A percentile compares a stretch with the other conserved stretches of the same genome.
These are phyloP conservation scores for Channa argus DNA, from an alignment of 2,113 vertebrate genomes.

Conservation along the genomic window DNA sequence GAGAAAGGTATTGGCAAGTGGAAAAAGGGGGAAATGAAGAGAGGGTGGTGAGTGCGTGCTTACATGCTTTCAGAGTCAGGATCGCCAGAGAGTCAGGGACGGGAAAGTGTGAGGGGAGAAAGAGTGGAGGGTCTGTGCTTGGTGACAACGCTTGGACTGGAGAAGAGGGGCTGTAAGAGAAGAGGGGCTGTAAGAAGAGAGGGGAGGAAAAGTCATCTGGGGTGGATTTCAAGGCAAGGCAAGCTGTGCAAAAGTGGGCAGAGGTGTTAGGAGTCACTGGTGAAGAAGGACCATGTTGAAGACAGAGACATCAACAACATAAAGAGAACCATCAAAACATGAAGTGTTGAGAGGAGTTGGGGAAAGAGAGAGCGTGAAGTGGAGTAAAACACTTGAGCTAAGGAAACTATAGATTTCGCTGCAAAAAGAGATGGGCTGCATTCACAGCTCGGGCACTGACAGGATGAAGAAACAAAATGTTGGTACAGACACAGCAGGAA, in stretches of 20 bases:
- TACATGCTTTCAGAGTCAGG: constrained; percentile 57
- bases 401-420: too few species aligned
- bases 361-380: constrained; percentile 7
- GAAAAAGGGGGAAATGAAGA: constrained; percentile 28
- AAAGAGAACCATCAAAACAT: constrained; percentile 30
- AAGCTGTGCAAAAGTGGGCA: constrained; percentile 40
- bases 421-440: constrained; percentile 75
- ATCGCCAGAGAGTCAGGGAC: constrained; percentile 44
- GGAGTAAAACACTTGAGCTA: constrained; percentile 1
- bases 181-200: constrained; percentile 60
- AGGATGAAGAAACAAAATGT: constrained; percentile 38
- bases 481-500: constrained; percentile 40
- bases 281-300: constrained; percentile 40
- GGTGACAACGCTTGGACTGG: constrained; percentile 48
- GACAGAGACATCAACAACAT: constrained; percentile 19
- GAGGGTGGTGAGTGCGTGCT: constrained; percentile 40
- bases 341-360: constrained; percentile 37
- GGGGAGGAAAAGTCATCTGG: constrained; percentile 41
- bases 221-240: constrained; percentile 55
- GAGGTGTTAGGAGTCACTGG: constrained; percentile 56
- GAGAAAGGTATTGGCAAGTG: constrained; percentile 62
- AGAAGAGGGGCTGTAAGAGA: constrained; percentile 56
- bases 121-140: constrained; percentile 43
- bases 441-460: constrained; percentile 62
- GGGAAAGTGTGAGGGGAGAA: constrained; percentile 36